A percentile compares a stretch with the other conserved stretches of the same genome.
phyloP scores from a whole-genome alignment of 2,797 vertebrate genomes.

The Microctenopoma stevenorrisi region DNA sequence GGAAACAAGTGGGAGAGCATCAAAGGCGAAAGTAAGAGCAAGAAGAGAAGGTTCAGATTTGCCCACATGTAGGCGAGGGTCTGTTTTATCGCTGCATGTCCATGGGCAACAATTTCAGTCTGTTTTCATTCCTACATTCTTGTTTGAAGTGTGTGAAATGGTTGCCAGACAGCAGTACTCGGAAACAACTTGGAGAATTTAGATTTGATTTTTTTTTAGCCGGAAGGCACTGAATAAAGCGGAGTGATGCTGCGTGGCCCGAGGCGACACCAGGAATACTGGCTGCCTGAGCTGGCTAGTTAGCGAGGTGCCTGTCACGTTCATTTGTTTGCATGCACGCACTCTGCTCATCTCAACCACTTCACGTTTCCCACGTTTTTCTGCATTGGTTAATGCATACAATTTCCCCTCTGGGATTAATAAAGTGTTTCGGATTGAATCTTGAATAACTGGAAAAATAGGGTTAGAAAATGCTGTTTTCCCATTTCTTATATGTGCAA shows the following conservation, averaged over 20 bases:
- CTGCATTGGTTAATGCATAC: too few relatives aligned
- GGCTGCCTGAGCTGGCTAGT: constrained; percentile 62
- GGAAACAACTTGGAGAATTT: constrained; percentile 37
- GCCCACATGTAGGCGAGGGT: constrained; percentile 45
- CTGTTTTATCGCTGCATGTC: constrained; percentile 60
- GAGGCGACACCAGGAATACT: constrained; percentile 51
- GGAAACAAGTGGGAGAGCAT: constrained; percentile 47
- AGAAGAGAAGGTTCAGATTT: constrained; percentile 47
- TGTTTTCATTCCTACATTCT: constrained; percentile 57
- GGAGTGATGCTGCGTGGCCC: constrained; percentile 60
- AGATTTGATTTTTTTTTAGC: constrained; percentile 40
- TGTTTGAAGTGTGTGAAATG: constrained; percentile 65
- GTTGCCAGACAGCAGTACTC: constrained; percentile 61
- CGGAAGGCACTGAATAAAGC: constrained; percentile 66
- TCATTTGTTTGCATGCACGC: constrained; percentile 13
- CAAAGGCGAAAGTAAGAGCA: constrained; percentile 29
- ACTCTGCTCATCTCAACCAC: constrained; percentile 1
- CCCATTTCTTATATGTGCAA: too few relatives aligned
- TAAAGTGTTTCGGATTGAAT: too few relatives aligned
- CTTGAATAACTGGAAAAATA: too few relatives aligned
- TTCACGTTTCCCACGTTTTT: too few relatives aligned
- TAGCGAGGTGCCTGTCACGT: constrained; percentile 41
- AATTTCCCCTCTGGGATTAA: too few relatives aligned
- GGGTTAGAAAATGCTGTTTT: too few relatives aligned
- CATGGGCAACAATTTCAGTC: constrained; percentile 56